phyloP scores from a whole-genome alignment of 2,797 vertebrate species.

The Crenichthys baileyi region DNA sequence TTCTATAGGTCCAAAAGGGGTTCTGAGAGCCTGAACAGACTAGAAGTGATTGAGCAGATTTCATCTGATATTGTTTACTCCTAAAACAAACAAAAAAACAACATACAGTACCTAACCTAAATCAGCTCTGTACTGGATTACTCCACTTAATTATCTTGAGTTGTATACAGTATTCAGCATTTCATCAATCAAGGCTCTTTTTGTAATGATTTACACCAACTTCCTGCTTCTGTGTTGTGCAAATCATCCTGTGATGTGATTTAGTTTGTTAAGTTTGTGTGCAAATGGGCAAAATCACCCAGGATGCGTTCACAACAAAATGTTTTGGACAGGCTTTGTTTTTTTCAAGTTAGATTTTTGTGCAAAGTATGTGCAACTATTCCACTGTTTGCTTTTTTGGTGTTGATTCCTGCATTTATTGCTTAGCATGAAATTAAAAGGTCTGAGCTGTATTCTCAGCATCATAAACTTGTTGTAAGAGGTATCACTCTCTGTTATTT shows the following conservation, averaged over 20 bases:
- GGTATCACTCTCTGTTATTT: slow-evolving; percentile 14
- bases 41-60: background rate
- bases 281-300: background rate
- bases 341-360: background rate
- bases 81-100: background rate
- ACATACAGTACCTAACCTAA: background rate
- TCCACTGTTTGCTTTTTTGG: background rate
- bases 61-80: background rate
- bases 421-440: background rate
- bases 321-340: background rate
- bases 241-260: background rate
- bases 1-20: background rate
- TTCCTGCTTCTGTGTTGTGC: background rate
- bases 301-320: background rate
- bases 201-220: background rate
- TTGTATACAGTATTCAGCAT: background rate
- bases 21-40: background rate
- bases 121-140: background rate
- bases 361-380: background rate
- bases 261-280: background rate
- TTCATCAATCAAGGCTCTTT: background rate
- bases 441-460: background rate
- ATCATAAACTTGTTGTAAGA: slow-evolving; percentile 19
- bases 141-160: background rate
- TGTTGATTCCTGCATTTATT: background rate